Percentiles rank a stretch among this genome's conserved stretches.
Evolutionary conservation across 1,140 invertebrate species (phyloP).

Genomic region (Macrobrachium rosenbergii): DNA sequence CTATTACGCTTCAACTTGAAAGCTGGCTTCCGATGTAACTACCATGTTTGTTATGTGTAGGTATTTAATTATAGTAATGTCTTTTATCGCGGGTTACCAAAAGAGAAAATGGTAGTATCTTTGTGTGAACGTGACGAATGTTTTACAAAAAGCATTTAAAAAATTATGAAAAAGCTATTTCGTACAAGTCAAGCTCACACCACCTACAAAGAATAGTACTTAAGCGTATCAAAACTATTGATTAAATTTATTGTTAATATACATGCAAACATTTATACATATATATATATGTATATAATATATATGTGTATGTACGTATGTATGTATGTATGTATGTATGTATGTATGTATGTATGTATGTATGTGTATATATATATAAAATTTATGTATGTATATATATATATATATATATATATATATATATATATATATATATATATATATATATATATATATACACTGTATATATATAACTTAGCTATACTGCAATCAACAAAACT

Average conservation of each 20-base stretch:
- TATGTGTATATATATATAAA: slow-evolving; percentile 35
- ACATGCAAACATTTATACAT: neutral
- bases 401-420: slow-evolving; percentile 4
- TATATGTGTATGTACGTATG: slow-evolving; percentile 15
- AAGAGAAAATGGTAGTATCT: no score
- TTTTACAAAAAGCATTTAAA: no score
- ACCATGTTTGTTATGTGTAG: no score
- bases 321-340: neutral
- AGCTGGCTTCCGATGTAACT: no score
- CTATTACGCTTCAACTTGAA: no score
- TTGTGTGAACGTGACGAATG: no score
- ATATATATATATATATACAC: slow-evolving; percentile 19
- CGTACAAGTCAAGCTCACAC: no score
- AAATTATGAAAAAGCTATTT: no score
- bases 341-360: neutral
- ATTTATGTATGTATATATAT: slow-evolving; percentile 24
- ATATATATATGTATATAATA: slow-evolving; percentile 15
- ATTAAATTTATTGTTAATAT: neutral
- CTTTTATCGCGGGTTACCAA: no score
- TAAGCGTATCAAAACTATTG: neutral
- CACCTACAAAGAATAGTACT: no score
- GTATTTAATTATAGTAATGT: no score
- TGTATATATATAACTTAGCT: slow-evolving; percentile 10
- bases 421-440: slow-evolving; percentile 28
- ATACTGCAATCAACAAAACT: no score